Conservation (phyloP, 2,888 invertebrate genomes). For the Lathronympha strigana region DNA sequence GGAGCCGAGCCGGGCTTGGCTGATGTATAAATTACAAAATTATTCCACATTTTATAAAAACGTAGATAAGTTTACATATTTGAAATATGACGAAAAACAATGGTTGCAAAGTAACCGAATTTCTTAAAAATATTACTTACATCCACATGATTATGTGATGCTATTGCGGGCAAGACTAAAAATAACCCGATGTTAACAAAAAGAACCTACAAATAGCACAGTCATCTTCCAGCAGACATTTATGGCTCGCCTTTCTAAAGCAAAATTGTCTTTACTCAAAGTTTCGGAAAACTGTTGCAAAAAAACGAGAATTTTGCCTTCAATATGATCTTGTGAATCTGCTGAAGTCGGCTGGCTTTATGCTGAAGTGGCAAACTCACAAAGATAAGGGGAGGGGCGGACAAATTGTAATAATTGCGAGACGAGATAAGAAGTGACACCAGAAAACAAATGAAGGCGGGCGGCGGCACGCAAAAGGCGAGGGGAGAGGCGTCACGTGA, state of each 20-base stretch:
- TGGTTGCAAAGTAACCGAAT: not conserved
- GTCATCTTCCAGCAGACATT: constrained; percentile 65
- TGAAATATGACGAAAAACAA: not conserved
- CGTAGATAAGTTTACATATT: not conserved
- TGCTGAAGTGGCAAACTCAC: constrained; percentile 79
- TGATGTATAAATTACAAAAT: constrained; percentile 2
- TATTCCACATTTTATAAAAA: not conserved
- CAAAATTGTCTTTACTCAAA: constrained; percentile 77
- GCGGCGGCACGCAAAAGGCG: constrained; percentile 54
- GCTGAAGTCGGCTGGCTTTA: constrained; percentile 79
- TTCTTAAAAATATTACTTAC: too few species aligned
- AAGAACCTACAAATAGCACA: constrained; percentile 69
- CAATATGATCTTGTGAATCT: constrained; percentile 79
- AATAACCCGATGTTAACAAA: not conserved
- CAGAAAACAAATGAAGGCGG: constrained; percentile 83
- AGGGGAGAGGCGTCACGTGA: constrained; percentile 60
- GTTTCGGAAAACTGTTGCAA: constrained; percentile 67
- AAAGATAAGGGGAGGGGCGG: constrained; percentile 83
- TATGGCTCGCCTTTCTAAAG: constrained; percentile 71
- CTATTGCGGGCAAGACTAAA: too few species aligned
- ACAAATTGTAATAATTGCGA: constrained; percentile 84
- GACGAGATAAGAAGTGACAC: constrained; percentile 83
- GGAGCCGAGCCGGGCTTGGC: not conserved
- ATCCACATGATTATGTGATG: too few species aligned
- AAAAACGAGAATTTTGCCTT: constrained; percentile 67